Percentiles rank a stretch among this genome's conserved stretches.
Conservation (phyloP, 1,140 invertebrate genomes). For the Bombyx mandarina region DNA sequence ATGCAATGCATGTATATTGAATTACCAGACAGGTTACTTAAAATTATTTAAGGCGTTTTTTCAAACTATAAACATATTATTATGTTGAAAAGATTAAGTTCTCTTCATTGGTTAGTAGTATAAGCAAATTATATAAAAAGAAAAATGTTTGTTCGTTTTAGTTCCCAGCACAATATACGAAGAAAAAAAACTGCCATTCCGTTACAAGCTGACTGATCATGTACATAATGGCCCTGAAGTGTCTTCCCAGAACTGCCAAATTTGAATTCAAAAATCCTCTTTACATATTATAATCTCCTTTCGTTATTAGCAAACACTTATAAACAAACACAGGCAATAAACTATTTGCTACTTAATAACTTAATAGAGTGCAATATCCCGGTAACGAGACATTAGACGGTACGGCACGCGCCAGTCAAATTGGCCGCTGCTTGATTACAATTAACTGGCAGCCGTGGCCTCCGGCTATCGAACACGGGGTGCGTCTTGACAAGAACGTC, state of each 20-base stretch:
- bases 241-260: too few species aligned
- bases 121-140: neutral
- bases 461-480: constrained; percentile 10
- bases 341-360: constrained; percentile 10
- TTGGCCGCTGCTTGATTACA: constrained; percentile 49
- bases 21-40: too few species aligned
- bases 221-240: too few species aligned
- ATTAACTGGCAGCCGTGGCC: constrained; percentile 44
- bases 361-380: constrained; percentile 14
- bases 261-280: too few species aligned
- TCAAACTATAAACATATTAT: neutral
- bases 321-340: neutral
- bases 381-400: constrained; percentile 25
- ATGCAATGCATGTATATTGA: too few species aligned
- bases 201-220: too few species aligned
- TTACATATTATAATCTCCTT: too few species aligned
- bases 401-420: constrained; percentile 27
- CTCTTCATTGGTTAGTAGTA: too few species aligned
- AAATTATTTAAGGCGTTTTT: neutral
- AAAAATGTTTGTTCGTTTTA: neutral
- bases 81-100: neutral
- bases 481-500: too few species aligned
- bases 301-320: neutral
- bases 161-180: neutral
- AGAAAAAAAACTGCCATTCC: too few species aligned